phyloP scores from a whole-genome alignment of 1,140 invertebrate species.

The Ylistrum balloti region DNA sequence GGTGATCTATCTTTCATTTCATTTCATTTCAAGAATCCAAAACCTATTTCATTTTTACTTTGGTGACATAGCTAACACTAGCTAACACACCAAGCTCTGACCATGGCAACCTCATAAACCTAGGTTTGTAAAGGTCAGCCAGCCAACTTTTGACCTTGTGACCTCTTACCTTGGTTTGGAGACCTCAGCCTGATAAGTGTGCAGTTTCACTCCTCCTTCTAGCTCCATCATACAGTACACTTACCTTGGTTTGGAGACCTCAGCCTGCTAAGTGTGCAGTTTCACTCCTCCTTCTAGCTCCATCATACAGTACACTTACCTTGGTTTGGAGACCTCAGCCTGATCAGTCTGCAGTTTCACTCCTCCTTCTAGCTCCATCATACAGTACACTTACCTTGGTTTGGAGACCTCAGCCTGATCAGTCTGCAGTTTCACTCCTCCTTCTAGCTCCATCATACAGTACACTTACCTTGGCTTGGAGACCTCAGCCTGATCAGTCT shows the following conservation, averaged over 20 bases:
- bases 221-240: no score
- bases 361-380: conserved; percentile 98
- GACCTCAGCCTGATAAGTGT: conserved; percentile 83
- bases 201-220: no score
- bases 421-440: no score
- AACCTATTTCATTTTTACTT: no score
- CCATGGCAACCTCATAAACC: conserved; percentile 84
- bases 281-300: neutral
- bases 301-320: conserved; percentile 86
- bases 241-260: neutral
- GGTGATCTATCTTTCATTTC: no score
- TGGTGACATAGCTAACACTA: no score
- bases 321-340: conserved; percentile 98
- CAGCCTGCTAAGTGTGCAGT: neutral
- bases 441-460: no score
- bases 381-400: conserved; percentile 99
- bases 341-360: conserved; percentile 99
- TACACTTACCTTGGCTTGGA: neutral
- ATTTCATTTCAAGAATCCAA: no score
- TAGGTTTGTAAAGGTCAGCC: conserved; percentile 89
- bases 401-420: neutral
- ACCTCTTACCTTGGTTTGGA: conserved; percentile 95
- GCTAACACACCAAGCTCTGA: no score
- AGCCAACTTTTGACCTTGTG: neutral
- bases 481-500: neutral